Evolutionary conservation across 2,888 invertebrate species (phyloP), one percentile per base, ranked within the genome.

Genomic region (Eugnorisma glareosa): DNA sequence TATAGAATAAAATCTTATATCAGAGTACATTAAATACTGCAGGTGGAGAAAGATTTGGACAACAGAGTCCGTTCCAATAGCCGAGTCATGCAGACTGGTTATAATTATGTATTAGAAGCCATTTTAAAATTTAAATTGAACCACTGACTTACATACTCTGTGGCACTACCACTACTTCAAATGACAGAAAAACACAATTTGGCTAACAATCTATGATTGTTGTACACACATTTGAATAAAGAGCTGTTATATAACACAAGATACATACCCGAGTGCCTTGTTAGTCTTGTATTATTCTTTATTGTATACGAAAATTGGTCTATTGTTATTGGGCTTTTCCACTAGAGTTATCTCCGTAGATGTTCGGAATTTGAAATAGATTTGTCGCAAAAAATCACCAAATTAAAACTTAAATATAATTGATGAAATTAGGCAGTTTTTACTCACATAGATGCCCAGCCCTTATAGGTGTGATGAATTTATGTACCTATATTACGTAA

Each of bases 181-280:
- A 51, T 35, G 18, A 28, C 45, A 63, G 10, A 31, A 80, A 79
- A 72, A n/a, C 40, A 68, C 37, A 24, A 81, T 61, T 61, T 35
- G 1, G 3, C 31, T 43, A 69, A 64, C 61, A 51, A 75, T 59
- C 51, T 75, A n/a, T n/a, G n/a, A 63, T 35, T 67, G 43, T 72
- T 48, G 40, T 18, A 28, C 67, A 59, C 64, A 73, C 54, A 77
- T 77, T 81, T 73, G 48, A 78, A 74, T 77, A 78, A 70, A 75
- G n/a, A 73, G 13, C 67, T 59, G 73, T 80, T 84, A 78, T 64
- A 72, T 77, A 64, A 84, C 35, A 84, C 18, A 48, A 37, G 37
- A 35, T 48, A 40, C 13, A 24, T 48, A 31, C n/a, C 24, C 28
- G 24, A 71, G 51, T 31, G 21, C 15, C 63, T 77, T 21, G 31